Evolutionary conservation across 2,797 vertebrate genomes (phyloP), one percentile per base, ranked within the genome.

Genomic region (Gouania willdenowi): DNA sequence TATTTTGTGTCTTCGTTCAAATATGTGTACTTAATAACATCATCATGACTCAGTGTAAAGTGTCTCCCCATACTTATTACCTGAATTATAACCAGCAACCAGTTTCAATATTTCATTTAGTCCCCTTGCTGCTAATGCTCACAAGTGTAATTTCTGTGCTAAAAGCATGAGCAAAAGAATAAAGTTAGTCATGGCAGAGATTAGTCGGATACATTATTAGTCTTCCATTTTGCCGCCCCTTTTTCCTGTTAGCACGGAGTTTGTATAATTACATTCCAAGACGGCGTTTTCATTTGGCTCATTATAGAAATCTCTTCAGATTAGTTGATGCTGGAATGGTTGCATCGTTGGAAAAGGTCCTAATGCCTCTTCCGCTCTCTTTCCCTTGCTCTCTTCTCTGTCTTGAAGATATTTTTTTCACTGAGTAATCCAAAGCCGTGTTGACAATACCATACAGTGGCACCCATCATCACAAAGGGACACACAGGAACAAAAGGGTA

Each of bases 91-190:
- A 62, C 24, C 12, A n/a, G 18, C 41, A 37, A 35, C 20, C 68
- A 76, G 77, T 77, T n/a, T n/a, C n/a, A n/a, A n/a, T 40, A 66
- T 67, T 54, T 43, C 55, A 66, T 57, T 68, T 68, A 62, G 54
- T 12, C 15, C 19, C 7, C 24, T 58, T 13, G 5, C 35, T 73
- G 55, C 22, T 29, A 5, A 26, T 55, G 34, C 65, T 37, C 42
- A 64, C 41, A 43, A 47, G 43, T 62, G 41, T 59, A 41, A 42
- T 26, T 15, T 36, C 26, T 53, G 38, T 29, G 25, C 46, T 50
- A 31, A 36, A 2, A 63, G 53, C 43, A 15, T 2, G 11, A 39
- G 38, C 19, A 17, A 22, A 46, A 21, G 22, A 56, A 47, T n/a
- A 57, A 58, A 57, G 38, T 38, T 12, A 10, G 28, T 54, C 34